Evolutionary conservation across 2,113 vertebrate species (phyloP), one percentile per base, ranked within the genome.

Genomic region (Gnathonemus echidnorhynchus): DNA sequence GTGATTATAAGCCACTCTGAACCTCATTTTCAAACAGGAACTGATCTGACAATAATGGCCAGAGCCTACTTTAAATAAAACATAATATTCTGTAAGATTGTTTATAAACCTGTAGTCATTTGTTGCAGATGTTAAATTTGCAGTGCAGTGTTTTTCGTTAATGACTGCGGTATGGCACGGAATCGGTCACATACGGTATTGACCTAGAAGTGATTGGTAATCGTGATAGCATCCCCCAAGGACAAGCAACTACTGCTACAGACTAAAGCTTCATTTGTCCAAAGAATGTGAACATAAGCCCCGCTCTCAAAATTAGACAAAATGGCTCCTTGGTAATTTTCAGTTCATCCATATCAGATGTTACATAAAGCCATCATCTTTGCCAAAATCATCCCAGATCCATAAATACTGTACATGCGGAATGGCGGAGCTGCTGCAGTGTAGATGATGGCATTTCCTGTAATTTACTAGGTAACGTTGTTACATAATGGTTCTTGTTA

Each of bases 401-500:
- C 48, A 31, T 89, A 50, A 89, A 13, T 35, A 46, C 45, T 48
- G 58, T 42, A 89, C 7, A 21, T 27, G 42, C 70, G 80, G 66
- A 50, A 70, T 31, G 35, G 49, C 8, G 10, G 3, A 21, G n/a
- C 31, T 48, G 49, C 19, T 21, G 45, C 31, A 39, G 24, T 17
- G 66, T 39, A 80, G 50, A 52, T 5, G 15, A 52, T 48, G 46
- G 46, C 48, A 66, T 88, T 62, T 88, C 87, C 87, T 66, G 74
- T 58, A 45, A 89, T 77, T 89, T 50, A 42, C n/a, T 27, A 49
- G 48, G 42, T 89, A 39, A 89, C 39, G 2, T 11, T 48, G 62
- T 89, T 89, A 80, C 62, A 80, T 89, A 77, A 89, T 27, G 8
- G 3, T 74, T 74, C 66, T 19, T 80, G 27, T 89, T 89, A 77